These are phyloP conservation scores for Calidris pygmaea DNA, from an alignment of 2,113 vertebrate genomes.

Conservation along the genomic window DNA sequence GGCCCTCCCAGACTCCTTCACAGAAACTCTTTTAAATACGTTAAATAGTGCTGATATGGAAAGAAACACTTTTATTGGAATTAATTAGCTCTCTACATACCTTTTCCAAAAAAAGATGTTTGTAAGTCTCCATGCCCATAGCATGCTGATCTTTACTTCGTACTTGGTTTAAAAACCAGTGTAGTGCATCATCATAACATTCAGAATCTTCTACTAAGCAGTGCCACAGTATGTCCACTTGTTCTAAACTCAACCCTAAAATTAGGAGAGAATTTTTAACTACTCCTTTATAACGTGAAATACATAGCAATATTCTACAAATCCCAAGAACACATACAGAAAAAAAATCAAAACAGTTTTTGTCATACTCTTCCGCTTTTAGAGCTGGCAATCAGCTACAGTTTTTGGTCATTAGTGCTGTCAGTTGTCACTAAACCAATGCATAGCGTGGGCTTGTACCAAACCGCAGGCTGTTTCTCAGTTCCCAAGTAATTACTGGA, in stretches of 20 bases:
- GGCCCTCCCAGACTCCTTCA: background rate
- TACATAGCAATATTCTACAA: background rate
- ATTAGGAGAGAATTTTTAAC: background rate
- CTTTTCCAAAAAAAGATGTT: slow-evolving; percentile 98
- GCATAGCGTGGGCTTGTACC: background rate
- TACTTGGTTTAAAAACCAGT: slow-evolving; percentile 99
- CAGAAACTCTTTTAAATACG: background rate
- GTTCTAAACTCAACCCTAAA: slow-evolving; percentile 94
- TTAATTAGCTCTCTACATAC: slow-evolving; percentile 63
- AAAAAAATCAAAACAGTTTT: background rate
- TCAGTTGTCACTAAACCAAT: background rate
- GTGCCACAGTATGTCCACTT: slow-evolving; percentile 99
- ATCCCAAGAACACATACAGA: background rate
- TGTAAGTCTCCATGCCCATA: slow-evolving; percentile 99
- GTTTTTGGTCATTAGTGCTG: background rate
- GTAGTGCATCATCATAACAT: slow-evolving; percentile 95
- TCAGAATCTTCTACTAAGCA: slow-evolving; percentile 97
- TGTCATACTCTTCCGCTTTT: background rate
- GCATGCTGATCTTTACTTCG: slow-evolving; percentile 99
- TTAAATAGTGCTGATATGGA: background rate
- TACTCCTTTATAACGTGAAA: background rate
- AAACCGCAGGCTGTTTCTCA: background rate
- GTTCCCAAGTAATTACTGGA: background rate
- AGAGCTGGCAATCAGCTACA: background rate
- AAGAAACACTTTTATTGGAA: background rate